These are phyloP conservation scores for Palythoa caribaeorum DNA, from an alignment of 92 coral and sea anemone species.

Conservation along the genomic window DNA sequence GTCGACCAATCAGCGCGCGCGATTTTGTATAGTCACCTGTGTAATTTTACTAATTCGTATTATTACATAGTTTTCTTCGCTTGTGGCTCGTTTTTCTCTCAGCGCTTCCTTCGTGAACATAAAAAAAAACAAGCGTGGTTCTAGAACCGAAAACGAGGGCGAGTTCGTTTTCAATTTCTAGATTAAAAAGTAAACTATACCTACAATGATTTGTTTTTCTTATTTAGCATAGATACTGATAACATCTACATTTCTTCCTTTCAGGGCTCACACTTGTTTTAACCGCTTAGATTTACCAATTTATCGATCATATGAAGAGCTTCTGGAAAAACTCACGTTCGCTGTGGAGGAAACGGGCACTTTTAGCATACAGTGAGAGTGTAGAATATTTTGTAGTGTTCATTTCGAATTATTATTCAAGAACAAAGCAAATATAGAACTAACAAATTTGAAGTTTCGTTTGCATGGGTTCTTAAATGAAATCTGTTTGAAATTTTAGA, in stretches of 20 bases:
- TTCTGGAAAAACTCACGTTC: conserved; percentile 92
- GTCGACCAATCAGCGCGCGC: too few relatives aligned
- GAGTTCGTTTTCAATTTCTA: too few relatives aligned
- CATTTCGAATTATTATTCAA: background rate
- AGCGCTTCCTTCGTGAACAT: too few relatives aligned
- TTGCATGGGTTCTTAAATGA: background rate
- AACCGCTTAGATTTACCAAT: conserved; percentile 96
- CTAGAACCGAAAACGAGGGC: too few relatives aligned
- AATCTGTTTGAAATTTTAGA: background rate
- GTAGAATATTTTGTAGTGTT: background rate
- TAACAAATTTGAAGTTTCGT: background rate
- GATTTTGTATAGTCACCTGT: too few relatives aligned
- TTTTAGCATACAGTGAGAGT: conserved; percentile 89
- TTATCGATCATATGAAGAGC: conserved; percentile 90
- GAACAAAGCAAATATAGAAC: background rate
- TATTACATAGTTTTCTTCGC: too few relatives aligned
- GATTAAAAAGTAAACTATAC: too few relatives aligned
- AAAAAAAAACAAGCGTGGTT: too few relatives aligned
- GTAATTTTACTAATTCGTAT: too few relatives aligned
- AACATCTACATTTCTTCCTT: conserved; percentile 17
- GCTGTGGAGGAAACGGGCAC: conserved; percentile 99
- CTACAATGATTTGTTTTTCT: background rate
- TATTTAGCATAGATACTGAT: background rate
- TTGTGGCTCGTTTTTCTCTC: too few relatives aligned
- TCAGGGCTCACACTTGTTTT: conserved; percentile 99